Conservation (phyloP, 2,113 vertebrate species). For the Smithornis capensis region DNA sequence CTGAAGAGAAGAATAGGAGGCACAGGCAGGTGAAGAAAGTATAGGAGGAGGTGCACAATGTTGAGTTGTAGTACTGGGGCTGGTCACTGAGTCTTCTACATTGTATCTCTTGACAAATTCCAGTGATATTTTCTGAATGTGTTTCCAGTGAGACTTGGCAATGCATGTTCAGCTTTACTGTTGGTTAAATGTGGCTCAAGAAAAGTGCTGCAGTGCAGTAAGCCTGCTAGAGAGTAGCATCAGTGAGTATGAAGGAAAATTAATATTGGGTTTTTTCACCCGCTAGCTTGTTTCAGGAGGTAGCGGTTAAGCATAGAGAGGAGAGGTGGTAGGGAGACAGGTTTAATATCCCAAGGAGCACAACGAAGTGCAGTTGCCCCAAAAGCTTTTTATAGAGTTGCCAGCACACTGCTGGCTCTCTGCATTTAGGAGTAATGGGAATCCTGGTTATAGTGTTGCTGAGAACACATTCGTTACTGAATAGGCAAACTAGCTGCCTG, state of each 20-base stretch:
- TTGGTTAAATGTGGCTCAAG: background rate
- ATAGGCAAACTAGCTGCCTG: background rate
- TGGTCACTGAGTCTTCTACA: background rate
- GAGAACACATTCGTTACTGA: background rate
- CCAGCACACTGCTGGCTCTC: background rate
- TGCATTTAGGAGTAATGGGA: background rate
- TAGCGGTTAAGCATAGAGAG: background rate
- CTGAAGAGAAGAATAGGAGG: background rate
- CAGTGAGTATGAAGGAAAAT: background rate
- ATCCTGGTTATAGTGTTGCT: background rate
- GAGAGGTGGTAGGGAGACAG: background rate
- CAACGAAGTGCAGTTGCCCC: background rate
- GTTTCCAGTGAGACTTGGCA: background rate
- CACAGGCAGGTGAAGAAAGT: background rate
- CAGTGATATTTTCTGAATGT: background rate
- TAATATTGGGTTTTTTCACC: background rate
- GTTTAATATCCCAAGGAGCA: background rate
- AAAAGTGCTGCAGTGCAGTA: background rate
- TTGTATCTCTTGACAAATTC: background rate
- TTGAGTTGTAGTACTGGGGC: background rate
- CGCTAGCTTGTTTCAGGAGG: background rate
- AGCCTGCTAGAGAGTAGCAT: background rate
- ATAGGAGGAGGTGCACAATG: background rate
- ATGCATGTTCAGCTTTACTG: background rate
- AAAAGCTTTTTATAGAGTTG: background rate